A percentile compares a stretch with the other conserved stretches of the same genome.
Evolutionary conservation across 2,113 vertebrate genomes (phyloP).

Genomic region (Nothocercus nigrocapillus): DNA sequence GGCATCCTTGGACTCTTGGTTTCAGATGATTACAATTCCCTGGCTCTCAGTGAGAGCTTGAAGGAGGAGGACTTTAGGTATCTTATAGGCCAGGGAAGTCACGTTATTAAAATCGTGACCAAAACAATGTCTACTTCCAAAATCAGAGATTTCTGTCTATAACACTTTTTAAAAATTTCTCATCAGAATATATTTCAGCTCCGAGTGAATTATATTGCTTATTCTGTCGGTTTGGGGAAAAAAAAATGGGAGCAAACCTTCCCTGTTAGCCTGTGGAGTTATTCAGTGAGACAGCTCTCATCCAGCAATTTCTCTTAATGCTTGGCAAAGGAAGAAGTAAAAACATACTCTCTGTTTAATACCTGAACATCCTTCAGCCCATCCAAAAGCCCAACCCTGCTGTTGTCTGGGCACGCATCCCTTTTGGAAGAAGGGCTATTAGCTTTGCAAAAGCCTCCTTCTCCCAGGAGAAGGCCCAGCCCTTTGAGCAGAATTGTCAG

Average conservation of each 20-base stretch:
- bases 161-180: too few relatives aligned
- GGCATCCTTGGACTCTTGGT: not conserved
- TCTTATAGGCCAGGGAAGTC: not conserved
- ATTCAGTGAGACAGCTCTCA: not conserved
- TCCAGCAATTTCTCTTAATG: not conserved
- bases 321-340: slow-evolving; percentile 17
- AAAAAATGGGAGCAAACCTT: not conserved
- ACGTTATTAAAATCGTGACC: not conserved
- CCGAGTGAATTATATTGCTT: not conserved
- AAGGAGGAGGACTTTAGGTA: not conserved
- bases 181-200: not conserved
- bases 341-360: not conserved
- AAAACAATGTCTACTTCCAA: not conserved
- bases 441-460: not conserved
- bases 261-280: not conserved
- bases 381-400: slow-evolving; percentile 35
- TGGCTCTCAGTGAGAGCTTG: accelerated
- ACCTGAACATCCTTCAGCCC: slow-evolving; percentile 42
- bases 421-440: slow-evolving; percentile 1
- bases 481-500: not conserved
- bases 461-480: not conserved
- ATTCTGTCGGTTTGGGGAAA: not conserved
- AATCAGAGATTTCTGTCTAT: not conserved
- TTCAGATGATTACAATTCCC: not conserved
- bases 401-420: slow-evolving; percentile 36